Percentiles rank a stretch among this genome's conserved stretches.
These are phyloP conservation scores for Eira barbara DNA, from an alignment of 2,113 vertebrate species.

Conservation along the genomic window DNA sequence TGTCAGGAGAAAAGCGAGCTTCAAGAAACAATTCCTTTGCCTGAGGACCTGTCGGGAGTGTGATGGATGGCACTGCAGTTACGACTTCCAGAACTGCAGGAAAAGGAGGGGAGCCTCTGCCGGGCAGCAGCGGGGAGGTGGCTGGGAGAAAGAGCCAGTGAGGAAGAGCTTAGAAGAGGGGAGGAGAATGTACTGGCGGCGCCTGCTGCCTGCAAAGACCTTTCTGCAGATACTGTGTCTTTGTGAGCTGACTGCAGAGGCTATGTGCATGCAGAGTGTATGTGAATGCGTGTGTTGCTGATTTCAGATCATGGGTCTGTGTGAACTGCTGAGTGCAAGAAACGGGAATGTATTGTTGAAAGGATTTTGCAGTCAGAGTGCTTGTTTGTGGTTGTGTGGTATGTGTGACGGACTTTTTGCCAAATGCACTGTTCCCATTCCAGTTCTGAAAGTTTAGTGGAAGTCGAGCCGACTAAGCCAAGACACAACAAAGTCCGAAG, in stretches of 20 bases:
- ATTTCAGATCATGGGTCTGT: constrained; percentile 20
- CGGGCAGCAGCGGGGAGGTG: constrained; percentile 52
- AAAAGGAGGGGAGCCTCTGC: constrained; percentile 48
- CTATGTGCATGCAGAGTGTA: constrained; percentile 13
- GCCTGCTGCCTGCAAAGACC: not conserved
- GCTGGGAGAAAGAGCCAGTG: constrained; percentile 66
- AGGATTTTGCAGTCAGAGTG: constrained; percentile 64
- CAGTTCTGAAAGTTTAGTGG: constrained; percentile 20
- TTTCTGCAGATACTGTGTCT: constrained; percentile 48
- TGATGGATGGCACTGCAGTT: constrained; percentile 83
- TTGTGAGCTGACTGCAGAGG: constrained; percentile 56
- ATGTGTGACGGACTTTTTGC: constrained; percentile 61
- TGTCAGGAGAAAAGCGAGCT: not conserved
- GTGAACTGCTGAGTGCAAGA: constrained; percentile 61
- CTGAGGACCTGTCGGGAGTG: constrained; percentile 49
- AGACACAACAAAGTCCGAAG: constrained; percentile 35
- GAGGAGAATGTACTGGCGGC: constrained; percentile 23
- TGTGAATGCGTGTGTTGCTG: not conserved
- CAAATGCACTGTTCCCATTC: constrained; percentile 39
- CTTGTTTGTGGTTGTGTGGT: constrained; percentile 61
- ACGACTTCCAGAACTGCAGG: constrained; percentile 70
- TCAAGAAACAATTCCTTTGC: constrained; percentile 42
- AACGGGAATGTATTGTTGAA: constrained; percentile 40
- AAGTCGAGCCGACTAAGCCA: constrained; percentile 24
- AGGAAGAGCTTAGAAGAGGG: constrained; percentile 55